Conservation (phyloP, 2,888 invertebrate species). For the Amblyjoppa fuscipennis region DNA sequence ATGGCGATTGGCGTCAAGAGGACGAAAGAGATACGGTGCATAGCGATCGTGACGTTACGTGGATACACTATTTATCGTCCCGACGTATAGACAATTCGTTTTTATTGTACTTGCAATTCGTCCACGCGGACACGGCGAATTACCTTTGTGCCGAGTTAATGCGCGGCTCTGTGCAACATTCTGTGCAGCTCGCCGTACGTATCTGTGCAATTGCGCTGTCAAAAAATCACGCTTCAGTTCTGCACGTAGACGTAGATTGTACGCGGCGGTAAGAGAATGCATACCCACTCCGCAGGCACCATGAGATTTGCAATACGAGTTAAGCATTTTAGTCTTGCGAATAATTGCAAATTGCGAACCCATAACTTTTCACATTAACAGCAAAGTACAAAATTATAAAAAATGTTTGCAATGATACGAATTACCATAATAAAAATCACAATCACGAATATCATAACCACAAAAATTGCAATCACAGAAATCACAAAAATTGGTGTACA, state of each 20-base stretch:
- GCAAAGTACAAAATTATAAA: background rate
- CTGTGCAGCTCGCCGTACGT: slow-evolving; percentile 11
- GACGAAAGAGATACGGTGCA: slow-evolving; percentile 25
- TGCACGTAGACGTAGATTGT: slow-evolving; percentile 32
- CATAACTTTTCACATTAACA: background rate
- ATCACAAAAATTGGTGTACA: too few relatives aligned
- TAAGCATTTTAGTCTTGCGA: background rate
- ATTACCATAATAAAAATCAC: background rate
- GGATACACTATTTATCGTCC: slow-evolving; percentile 49
- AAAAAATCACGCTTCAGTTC: slow-evolving; percentile 22
- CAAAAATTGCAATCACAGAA: too few relatives aligned
- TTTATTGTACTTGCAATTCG: slow-evolving; percentile 47
- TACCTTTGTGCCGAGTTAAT: slow-evolving; percentile 22
- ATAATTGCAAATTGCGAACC: background rate
- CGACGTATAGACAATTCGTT: slow-evolving; percentile 38
- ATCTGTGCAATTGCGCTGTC: slow-evolving; percentile 29
- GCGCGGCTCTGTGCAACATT: slow-evolving; percentile 13
- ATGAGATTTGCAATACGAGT: background rate
- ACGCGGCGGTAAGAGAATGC: slow-evolving; percentile 15
- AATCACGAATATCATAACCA: background rate
- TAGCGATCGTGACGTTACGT: slow-evolving; percentile 44
- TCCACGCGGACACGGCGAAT: slow-evolving; percentile 46
- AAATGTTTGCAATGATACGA: background rate
- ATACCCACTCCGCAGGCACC: background rate
- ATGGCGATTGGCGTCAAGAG: slow-evolving; percentile 52